Percentiles rank a stretch among this genome's conserved stretches.
Evolutionary conservation across 2,113 vertebrate species (phyloP).

Genomic region (Lagopus muta): DNA sequence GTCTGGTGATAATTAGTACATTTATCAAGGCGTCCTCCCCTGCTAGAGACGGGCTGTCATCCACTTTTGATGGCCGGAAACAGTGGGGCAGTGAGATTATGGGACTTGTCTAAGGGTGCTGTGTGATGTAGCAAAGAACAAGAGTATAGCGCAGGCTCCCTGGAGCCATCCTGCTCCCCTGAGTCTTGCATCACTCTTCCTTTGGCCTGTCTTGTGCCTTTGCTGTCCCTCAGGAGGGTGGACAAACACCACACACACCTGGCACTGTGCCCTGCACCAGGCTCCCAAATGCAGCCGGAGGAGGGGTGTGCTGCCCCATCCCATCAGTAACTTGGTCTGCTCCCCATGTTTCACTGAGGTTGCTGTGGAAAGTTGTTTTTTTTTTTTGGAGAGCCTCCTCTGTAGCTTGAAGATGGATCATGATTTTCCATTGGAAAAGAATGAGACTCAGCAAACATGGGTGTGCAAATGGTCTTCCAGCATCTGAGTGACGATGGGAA

Average conservation of each 20-base stretch:
- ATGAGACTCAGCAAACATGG: background rate
- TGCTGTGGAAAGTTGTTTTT: background rate
- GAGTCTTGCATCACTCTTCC: background rate
- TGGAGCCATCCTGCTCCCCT: background rate
- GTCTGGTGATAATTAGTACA: background rate
- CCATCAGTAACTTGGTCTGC: background rate
- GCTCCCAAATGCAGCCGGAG: background rate
- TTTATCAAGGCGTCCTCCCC: background rate
- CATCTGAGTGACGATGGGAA: background rate
- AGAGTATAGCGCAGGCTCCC: background rate
- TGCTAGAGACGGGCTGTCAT: background rate
- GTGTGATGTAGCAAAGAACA: background rate
- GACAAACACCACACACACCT: accelerated
- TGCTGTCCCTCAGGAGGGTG: background rate
- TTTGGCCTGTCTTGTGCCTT: background rate
- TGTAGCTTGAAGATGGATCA: background rate
- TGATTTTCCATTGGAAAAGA: background rate
- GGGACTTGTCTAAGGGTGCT: background rate
- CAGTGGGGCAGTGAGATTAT: background rate
- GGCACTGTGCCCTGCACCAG: background rate
- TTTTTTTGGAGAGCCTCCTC: background rate
- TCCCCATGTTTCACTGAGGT: background rate
- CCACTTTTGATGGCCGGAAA: background rate
- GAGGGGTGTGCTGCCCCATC: too few relatives aligned
- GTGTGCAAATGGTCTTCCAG: background rate